phyloP scores from a whole-genome alignment of 2,113 vertebrate species.

The Circaetus cinerascens region DNA sequence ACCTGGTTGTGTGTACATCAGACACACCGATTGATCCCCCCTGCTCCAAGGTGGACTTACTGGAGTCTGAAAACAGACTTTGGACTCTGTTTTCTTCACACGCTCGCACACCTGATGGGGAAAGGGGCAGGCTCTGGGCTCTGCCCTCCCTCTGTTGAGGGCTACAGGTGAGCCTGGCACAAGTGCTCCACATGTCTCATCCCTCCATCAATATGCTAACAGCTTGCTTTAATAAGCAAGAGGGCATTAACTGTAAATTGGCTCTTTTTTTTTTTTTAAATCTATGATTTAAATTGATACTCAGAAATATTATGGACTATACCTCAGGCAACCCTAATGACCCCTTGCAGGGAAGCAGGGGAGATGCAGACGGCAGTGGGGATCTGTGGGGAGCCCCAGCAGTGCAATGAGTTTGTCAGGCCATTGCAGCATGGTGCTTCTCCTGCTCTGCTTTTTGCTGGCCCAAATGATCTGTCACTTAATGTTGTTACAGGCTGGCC shows the following conservation, averaged over 20 bases:
- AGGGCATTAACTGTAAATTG: not conserved
- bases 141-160: not conserved
- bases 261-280: not conserved
- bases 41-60: not conserved
- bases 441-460: not conserved
- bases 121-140: not conserved
- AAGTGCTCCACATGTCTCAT: accelerated
- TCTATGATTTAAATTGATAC: not conserved
- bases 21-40: not conserved
- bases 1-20: no score
- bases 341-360: not conserved
- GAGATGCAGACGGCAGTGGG: not conserved
- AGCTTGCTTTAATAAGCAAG: not conserved
- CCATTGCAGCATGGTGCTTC: not conserved
- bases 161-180: not conserved
- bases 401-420: accelerated
- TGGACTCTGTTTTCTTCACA: no score
- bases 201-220: not conserved
- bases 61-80: not conserved
- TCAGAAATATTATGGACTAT: no score
- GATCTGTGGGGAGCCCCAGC: not conserved
- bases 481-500: no score
- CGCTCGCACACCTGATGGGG: not conserved
- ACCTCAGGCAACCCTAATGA: not conserved
- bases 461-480: not conserved